Base-by-base conservation (phyloP, 2,797 vertebrate genomes). In the Enteromius viviparus region DNA sequence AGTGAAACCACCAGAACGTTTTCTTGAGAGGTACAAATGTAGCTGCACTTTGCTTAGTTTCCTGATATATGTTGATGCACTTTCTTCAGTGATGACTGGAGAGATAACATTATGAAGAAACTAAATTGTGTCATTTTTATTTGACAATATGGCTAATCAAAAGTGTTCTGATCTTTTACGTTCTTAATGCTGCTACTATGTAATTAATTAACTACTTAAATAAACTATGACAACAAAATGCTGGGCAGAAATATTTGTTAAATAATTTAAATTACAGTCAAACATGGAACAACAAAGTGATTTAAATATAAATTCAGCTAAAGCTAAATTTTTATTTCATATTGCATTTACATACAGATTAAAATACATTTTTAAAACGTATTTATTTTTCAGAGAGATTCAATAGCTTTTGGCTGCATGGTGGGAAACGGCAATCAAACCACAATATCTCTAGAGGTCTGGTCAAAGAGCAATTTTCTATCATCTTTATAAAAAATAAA, bases 171-270 rank as follows among this genome's bases (percentile, higher is more conserved):
- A 84, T 81, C 47, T 47, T 83, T 74, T 78, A 78, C 62, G 69
- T 76, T 80, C n/a, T 80, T 83, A 77, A 82, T 68, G 40, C 29
- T 23, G 42, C 29, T 40, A 49, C 64, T 51, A 78, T 79, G 66
- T 49, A 68, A 80, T 87, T 80, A 77, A 86, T 87, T 64, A 23
- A 81, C 6, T 86, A 32, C 2, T 12, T 66, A 21, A 76, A 80
- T 69, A 51, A 80, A 15, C 32, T 3, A 42, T 34, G 78, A 78
- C 77, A 79, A 70, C 40, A 26, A 65, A 66, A 55, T 19, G 32
- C n/a, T 74, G 14, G 71, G 23, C 70, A 82, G 26, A 65, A 76
- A 65, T n/a, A 34, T 2, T 51, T 71, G 70, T n/a, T 1, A 47
- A 29, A 26, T 15, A 12, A 75, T 42, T 83, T 17, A 58, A 5